Conservation (phyloP, 2,888 invertebrate genomes). For the Drosophila mimetica region DNA sequence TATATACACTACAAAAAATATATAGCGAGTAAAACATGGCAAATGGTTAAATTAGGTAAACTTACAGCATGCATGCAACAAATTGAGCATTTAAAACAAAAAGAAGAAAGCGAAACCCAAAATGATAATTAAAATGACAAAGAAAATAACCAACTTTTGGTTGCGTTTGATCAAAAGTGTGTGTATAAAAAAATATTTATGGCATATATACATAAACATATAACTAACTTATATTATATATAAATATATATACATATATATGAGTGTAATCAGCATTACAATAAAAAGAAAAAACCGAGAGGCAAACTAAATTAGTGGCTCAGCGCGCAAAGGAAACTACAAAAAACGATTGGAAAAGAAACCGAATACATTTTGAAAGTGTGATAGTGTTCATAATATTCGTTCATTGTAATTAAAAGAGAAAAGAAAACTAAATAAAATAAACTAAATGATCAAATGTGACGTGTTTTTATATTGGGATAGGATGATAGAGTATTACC, state of each 20-base stretch:
- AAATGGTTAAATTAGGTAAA: constrained; percentile 50
- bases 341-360: constrained; percentile 49
- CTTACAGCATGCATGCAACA: constrained; percentile 62
- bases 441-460: constrained; percentile 69
- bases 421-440: constrained; percentile 48
- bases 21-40: constrained; percentile 45
- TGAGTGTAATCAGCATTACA: constrained; percentile 67
- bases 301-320: constrained; percentile 62
- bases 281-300: constrained; percentile 45
- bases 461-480: neutral
- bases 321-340: constrained; percentile 62
- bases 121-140: constrained; percentile 20
- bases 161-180: constrained; percentile 75
- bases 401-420: constrained; percentile 69
- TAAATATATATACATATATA: constrained; percentile 69
- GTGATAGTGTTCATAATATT: constrained; percentile 80
- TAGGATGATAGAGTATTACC: neutral
- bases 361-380: constrained; percentile 77
- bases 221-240: constrained; percentile 71
- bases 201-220: constrained; percentile 72
- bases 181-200: constrained; percentile 62
- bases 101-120: constrained; percentile 5
- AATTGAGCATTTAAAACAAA: constrained; percentile 73
- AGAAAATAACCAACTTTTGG: constrained; percentile 66
- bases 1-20: constrained; percentile 45